Percentiles rank a stretch among this genome's conserved stretches.
Evolutionary conservation across 2,113 vertebrate genomes (phyloP).

Genomic region (Tyto alba): DNA sequence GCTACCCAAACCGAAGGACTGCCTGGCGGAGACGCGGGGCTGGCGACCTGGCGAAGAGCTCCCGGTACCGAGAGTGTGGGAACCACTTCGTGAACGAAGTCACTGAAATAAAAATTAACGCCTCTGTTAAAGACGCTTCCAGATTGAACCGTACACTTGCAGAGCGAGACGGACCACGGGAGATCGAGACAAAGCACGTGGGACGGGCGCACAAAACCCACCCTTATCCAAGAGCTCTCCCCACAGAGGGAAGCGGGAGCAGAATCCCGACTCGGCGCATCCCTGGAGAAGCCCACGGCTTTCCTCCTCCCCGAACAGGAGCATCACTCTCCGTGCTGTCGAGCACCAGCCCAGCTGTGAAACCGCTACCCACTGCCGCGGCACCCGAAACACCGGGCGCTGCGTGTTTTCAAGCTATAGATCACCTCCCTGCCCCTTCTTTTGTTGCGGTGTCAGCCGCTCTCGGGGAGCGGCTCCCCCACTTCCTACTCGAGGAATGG

Average conservation of each 20-base stretch:
- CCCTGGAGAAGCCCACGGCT: neutral
- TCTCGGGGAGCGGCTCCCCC: rapidly evolving
- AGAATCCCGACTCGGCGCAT: rapidly evolving
- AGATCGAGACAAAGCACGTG: neutral
- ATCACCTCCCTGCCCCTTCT: neutral
- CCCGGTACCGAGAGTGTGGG: neutral
- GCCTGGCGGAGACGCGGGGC: neutral
- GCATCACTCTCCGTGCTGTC: neutral
- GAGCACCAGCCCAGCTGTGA: neutral
- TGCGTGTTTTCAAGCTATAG: rapidly evolving
- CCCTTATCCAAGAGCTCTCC: neutral
- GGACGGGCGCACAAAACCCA: neutral
- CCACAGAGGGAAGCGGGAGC: neutral
- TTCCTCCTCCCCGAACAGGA: neutral
- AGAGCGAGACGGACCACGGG: neutral
- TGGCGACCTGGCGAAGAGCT: neutral
- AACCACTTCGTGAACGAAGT: neutral
- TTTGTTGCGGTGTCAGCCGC: rapidly evolving
- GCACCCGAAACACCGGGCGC: rapidly evolving
- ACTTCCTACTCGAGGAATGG: neutral
- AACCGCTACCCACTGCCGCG: rapidly evolving
- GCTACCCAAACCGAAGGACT: neutral
- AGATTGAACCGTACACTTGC: neutral
- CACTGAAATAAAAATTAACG: neutral
- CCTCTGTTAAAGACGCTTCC: neutral